A percentile compares a stretch with the other conserved stretches of the same genome.
Evolutionary conservation across 2,113 vertebrate species (phyloP).

Genomic region (Caracal caracal): DNA sequence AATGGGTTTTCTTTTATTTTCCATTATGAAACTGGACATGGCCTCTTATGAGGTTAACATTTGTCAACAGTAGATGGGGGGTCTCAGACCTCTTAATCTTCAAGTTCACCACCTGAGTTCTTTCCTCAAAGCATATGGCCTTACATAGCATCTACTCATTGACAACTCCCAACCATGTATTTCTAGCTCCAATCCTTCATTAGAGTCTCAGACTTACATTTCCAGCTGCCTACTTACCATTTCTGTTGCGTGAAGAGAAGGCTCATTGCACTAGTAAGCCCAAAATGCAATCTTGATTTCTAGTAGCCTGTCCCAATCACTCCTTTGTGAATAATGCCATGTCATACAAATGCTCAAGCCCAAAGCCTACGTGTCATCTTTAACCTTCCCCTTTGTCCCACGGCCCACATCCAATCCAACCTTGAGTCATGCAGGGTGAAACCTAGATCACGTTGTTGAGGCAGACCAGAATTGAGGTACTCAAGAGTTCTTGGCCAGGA

Average conservation of each 20-base stretch:
- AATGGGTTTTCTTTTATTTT: background rate
- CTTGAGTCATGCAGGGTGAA: background rate
- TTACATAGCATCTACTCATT: background rate
- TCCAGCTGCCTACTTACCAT: background rate
- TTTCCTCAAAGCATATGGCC: background rate
- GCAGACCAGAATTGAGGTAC: background rate
- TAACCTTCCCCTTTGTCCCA: background rate
- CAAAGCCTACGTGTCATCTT: background rate
- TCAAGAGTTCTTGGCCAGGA: background rate
- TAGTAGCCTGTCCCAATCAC: background rate
- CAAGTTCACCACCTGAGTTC: accelerated
- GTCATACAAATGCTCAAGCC: background rate
- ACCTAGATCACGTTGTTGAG: background rate
- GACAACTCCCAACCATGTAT: background rate
- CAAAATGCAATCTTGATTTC: background rate
- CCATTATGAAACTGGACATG: background rate
- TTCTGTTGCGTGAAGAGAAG: background rate
- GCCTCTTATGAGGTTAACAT: background rate
- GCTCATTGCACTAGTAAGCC: background rate
- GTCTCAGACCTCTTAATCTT: background rate
- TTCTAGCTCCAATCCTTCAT: background rate
- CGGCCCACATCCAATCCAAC: background rate
- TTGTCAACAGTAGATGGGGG: background rate
- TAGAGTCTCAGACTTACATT: background rate
- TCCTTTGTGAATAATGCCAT: background rate